These are phyloP conservation scores for Eremobia ochroleuca DNA, from an alignment of 2,888 invertebrate genomes.

Conservation along the genomic window DNA sequence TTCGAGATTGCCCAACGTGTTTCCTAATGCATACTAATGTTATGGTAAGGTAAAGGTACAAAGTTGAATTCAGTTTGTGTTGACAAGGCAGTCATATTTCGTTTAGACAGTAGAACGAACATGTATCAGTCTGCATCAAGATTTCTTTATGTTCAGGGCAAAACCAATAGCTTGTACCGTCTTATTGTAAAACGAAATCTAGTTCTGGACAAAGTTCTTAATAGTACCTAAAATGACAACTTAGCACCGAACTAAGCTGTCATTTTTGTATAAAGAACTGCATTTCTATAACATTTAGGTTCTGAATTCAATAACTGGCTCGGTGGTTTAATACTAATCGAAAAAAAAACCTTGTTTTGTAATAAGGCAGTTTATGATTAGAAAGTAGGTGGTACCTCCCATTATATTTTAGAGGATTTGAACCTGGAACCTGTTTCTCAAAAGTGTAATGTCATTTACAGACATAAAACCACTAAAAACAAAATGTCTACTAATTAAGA, in stretches of 20 bases:
- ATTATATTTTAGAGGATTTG: too few relatives aligned
- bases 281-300: background rate
- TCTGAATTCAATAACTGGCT: background rate
- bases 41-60: background rate
- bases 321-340: too few relatives aligned
- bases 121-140: background rate
- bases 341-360: too few relatives aligned
- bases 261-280: background rate
- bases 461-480: background rate
- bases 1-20: background rate
- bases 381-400: too few relatives aligned
- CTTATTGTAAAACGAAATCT: background rate
- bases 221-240: background rate
- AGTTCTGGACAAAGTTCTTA: background rate
- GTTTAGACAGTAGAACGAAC: background rate
- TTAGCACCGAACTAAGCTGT: background rate
- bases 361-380: too few relatives aligned
- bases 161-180: background rate
- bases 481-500: conserved; percentile 9
- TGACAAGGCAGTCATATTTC: background rate
- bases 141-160: background rate
- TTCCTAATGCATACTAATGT: background rate
- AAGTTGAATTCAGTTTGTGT: background rate
- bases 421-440: too few relatives aligned
- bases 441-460: background rate